phyloP scores from a whole-genome alignment of 2,888 invertebrate species.

The Cerceris ruficornis region DNA sequence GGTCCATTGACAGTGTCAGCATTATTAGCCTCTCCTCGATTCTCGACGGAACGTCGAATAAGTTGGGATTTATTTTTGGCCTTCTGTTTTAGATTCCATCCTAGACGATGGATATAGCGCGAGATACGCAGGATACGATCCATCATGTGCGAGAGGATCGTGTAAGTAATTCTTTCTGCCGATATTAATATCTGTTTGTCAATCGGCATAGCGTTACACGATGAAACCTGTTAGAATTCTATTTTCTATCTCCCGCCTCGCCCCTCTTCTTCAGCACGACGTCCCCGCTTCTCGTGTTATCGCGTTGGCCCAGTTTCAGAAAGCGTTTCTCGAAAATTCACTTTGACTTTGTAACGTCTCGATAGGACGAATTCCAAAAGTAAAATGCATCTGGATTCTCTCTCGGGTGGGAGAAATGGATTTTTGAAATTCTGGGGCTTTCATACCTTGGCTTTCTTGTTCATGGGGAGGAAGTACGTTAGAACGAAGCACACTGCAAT shows the following conservation, averaged over 20 bases:
- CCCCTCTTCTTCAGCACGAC: background rate
- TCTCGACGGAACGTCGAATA: no score
- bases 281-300: no score
- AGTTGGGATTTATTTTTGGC: background rate
- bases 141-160: conserved; percentile 1
- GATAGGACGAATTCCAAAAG: no score
- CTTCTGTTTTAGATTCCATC: background rate
- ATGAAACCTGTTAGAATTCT: background rate
- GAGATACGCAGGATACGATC: conserved; percentile 15
- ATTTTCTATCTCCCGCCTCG: background rate
- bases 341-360: no score
- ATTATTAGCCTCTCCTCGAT: no score
- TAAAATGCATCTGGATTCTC: no score
- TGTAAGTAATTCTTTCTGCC: background rate
- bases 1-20: no score
- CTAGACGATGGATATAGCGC: conserved; percentile 3
- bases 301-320: no score
- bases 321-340: no score
- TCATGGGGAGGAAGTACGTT: conserved; percentile 59
- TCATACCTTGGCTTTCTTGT: conserved; percentile 51
- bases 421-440: background rate
- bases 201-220: background rate
- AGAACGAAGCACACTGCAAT: conserved; percentile 68
- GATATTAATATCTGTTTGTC: background rate
- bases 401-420: no score